Percentiles rank a stretch among this genome's conserved stretches.
phyloP scores from a whole-genome alignment of 1,140 invertebrate genomes.

The Cardiocondyla obscurior region DNA sequence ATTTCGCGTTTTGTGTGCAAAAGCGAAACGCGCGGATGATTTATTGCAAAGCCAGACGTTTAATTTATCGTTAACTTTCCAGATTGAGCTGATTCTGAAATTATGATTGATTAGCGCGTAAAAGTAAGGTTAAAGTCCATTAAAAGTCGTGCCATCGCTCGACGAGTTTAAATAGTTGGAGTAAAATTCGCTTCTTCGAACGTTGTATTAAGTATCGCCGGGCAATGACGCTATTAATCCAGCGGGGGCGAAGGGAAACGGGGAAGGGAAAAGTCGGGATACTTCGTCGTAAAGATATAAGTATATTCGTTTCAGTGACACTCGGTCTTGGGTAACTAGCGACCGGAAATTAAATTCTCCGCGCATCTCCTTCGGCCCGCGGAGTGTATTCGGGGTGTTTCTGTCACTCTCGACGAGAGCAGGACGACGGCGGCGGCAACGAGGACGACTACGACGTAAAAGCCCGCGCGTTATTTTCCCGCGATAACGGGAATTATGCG shows the following conservation, averaged over 20 bases:
- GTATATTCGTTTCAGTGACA: conserved; percentile 14
- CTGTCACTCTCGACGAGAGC: conserved; percentile 19
- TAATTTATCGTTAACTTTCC: conserved; percentile 26
- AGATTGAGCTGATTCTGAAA: conserved; percentile 17
- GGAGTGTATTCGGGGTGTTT: conserved; percentile 39
- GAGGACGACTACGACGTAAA: not conserved
- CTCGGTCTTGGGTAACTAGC: conserved; percentile 47
- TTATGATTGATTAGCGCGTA: conserved; percentile 44
- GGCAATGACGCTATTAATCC: conserved; percentile 43
- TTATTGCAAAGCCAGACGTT: conserved; percentile 9
- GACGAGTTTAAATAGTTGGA: conserved; percentile 35
- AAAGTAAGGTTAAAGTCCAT: conserved; percentile 35
- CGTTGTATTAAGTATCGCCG: conserved; percentile 39
- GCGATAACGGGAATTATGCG: conserved; percentile 44
- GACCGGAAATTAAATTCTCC: conserved; percentile 75
- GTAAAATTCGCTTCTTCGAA: conserved; percentile 19
- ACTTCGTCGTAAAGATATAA: conserved; percentile 45
- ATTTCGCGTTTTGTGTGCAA: not conserved
- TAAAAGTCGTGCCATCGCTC: conserved; percentile 4
- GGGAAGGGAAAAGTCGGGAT: conserved; percentile 24
- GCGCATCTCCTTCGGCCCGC: conserved; percentile 44
- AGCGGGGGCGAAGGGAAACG: no score
- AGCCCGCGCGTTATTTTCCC: conserved; percentile 37
- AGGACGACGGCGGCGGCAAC: not conserved
- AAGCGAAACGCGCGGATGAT: conserved; percentile 14